phyloP scores from a whole-genome alignment of 1,140 invertebrate genomes.

The Lucilia sericata region DNA sequence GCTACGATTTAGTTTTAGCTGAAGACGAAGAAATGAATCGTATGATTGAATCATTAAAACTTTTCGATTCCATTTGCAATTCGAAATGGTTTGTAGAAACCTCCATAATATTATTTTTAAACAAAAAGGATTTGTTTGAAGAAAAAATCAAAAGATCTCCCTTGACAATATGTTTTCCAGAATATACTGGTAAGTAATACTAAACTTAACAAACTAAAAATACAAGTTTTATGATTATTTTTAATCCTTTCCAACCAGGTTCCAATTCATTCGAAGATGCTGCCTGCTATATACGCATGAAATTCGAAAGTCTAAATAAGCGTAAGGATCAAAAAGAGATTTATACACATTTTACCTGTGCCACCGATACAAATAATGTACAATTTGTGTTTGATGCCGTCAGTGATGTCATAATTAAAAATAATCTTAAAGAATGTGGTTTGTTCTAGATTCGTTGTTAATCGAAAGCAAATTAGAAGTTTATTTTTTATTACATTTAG shows the following conservation, averaged over 20 bases:
- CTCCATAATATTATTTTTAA: constrained; percentile 96
- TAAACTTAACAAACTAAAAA: not conserved
- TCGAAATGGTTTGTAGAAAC: constrained; percentile 99
- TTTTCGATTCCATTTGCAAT: constrained; percentile 97
- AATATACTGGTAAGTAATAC: constrained; percentile 82
- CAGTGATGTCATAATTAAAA: constrained; percentile 93
- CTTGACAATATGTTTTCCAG: constrained; percentile 94
- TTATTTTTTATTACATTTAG: not conserved
- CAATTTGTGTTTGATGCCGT: constrained; percentile 94
- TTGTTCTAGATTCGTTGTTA: constrained; percentile 67
- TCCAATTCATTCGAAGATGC: constrained; percentile 88
- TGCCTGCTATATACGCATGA: constrained; percentile 87
- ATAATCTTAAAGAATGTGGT: constrained; percentile 93
- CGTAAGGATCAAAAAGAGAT: constrained; percentile 90
- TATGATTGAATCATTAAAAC: constrained; percentile 93
- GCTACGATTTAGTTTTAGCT: constrained; percentile 94
- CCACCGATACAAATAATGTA: constrained; percentile 92
- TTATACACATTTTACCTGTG: constrained; percentile 93
- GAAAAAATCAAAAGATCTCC: constrained; percentile 92
- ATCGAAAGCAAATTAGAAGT: not conserved
- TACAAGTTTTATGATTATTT: constrained; percentile 9
- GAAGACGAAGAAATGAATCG: constrained; percentile 95
- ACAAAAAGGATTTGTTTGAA: constrained; percentile 97
- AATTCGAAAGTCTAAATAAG: constrained; percentile 91
- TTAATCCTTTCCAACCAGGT: constrained; percentile 70